These are phyloP conservation scores for Masnerella sp. DNA, from an alignment of 2,888 invertebrate species.

Conservation along the genomic window DNA sequence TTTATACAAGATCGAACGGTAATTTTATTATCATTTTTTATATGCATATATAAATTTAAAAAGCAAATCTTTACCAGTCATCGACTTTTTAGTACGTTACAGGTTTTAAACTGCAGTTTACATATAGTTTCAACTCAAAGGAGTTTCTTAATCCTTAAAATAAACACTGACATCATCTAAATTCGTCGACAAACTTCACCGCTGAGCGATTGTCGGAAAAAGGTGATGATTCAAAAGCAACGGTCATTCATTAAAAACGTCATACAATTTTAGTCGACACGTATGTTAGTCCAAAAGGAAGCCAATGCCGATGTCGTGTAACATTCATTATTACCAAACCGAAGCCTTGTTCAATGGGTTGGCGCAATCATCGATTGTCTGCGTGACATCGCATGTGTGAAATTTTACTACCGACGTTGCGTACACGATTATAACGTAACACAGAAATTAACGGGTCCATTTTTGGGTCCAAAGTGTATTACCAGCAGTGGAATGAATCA, in stretches of 20 bases:
- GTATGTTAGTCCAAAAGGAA: conserved; percentile 7
- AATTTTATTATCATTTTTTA: no score
- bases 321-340: conserved; percentile 30
- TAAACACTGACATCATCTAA: conserved; percentile 19
- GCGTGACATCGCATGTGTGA: conserved; percentile 21
- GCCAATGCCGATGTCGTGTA: conserved; percentile 23
- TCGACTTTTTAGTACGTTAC: no score
- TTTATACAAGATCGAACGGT: no score
- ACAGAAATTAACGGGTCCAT: conserved; percentile 16
- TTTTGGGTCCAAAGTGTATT: no score
- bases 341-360: conserved; percentile 10
- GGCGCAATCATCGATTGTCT: conserved; percentile 11
- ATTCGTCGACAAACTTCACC: background rate
- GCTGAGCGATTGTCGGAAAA: background rate
- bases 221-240: conserved; percentile 9
- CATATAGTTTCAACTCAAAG: conserved; percentile 11
- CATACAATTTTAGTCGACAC: background rate
- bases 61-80: no score
- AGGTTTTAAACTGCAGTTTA: background rate
- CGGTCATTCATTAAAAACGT: background rate
- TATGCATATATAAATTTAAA: no score
- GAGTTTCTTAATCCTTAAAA: conserved; percentile 10
- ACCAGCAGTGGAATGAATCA: no score
- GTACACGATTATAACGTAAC: conserved; percentile 6
- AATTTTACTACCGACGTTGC: conserved; percentile 21